These are phyloP conservation scores for Diglossa cyanea DNA, from an alignment of 2,797 vertebrate species.

Conservation along the genomic window DNA sequence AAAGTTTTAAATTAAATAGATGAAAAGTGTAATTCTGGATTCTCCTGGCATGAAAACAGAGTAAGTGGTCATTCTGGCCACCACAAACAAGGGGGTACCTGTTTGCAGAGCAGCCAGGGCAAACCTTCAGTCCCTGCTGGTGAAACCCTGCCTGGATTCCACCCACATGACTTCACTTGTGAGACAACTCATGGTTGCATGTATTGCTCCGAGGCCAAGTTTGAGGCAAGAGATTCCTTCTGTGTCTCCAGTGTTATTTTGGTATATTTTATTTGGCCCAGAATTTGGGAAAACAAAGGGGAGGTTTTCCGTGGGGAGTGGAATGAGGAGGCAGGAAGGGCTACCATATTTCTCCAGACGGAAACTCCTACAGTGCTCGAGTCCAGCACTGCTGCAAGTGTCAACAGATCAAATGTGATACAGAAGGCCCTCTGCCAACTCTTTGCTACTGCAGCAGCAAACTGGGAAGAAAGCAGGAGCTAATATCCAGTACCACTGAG, in stretches of 20 bases:
- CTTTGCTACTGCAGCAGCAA: conserved; percentile 45
- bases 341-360: conserved; percentile 60
- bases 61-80: not conserved
- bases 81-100: not conserved
- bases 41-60: not conserved
- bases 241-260: conserved; percentile 62
- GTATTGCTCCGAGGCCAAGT: conserved; percentile 25
- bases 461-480: not conserved
- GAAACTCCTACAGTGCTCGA: conserved; percentile 57
- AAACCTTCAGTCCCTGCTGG: not conserved
- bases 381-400: conserved; percentile 58
- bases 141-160: conserved; percentile 52
- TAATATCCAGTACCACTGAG: not conserved
- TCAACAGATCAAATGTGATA: conserved; percentile 61
- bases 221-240: conserved; percentile 61
- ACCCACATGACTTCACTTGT: conserved; percentile 1
- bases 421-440: conserved; percentile 54
- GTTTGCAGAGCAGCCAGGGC: not conserved
- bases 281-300: conserved; percentile 60
- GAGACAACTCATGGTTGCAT: conserved; percentile 8
- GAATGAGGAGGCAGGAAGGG: conserved; percentile 57
- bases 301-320: conserved; percentile 56
- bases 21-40: not conserved
- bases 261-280: conserved; percentile 63
- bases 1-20: not conserved